A percentile compares a stretch with the other conserved stretches of the same genome.
phyloP scores from a whole-genome alignment of 2,888 invertebrate species.

The Drosophila demipolita region DNA sequence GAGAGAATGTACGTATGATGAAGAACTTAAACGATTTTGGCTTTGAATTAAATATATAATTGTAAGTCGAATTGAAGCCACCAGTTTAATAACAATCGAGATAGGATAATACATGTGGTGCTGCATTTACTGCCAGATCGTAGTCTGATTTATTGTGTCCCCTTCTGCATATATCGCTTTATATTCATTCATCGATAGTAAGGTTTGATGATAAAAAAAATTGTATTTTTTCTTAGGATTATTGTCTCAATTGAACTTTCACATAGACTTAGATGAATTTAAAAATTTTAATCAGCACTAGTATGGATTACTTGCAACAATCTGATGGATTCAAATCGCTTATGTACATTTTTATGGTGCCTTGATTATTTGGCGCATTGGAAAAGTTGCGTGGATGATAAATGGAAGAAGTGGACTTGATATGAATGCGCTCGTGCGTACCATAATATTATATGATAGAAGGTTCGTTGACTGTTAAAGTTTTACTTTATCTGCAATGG shows the following conservation, averaged over 20 bases:
- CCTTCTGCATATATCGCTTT: not conserved
- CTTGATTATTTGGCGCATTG: conserved; percentile 69
- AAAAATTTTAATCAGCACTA: too few relatives aligned
- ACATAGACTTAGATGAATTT: not conserved
- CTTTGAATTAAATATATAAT: not conserved
- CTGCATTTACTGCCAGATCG: not conserved
- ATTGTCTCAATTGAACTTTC: not conserved
- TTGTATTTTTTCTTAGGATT: not conserved
- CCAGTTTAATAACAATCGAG: not conserved
- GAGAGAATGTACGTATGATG: conserved; percentile 7
- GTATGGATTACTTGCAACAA: not conserved
- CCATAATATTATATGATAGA: conserved; percentile 39
- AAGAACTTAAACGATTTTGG: conserved; percentile 20
- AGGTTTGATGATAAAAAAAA: not conserved
- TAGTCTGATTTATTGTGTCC: not conserved
- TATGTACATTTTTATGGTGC: conserved; percentile 63
- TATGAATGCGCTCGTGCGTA: conserved; percentile 58
- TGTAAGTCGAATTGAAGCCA: not conserved
- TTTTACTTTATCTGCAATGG: conserved; percentile 30
- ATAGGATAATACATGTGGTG: not conserved
- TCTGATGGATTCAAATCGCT: not conserved
- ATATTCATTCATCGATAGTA: too few relatives aligned
- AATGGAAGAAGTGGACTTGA: conserved; percentile 37
- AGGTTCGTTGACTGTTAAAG: conserved; percentile 47
- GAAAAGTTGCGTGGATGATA: conserved; percentile 13